Evolutionary conservation across 23 tunicate genomes (phyloP).

Genomic region (Aplidium turbinatum): DNA sequence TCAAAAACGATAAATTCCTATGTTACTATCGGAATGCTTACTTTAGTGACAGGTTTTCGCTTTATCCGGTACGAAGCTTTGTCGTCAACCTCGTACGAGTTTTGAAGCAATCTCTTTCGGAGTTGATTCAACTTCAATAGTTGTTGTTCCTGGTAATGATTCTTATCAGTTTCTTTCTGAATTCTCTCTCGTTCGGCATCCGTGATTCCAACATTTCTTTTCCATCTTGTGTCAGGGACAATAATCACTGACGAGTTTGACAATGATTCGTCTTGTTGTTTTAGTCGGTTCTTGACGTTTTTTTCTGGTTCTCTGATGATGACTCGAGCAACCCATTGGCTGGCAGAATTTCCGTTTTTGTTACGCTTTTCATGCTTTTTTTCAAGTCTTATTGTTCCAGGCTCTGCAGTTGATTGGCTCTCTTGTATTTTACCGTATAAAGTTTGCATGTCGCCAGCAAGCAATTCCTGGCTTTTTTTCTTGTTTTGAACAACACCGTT

Average conservation of each 20-base stretch:
- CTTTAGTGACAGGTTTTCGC: too few relatives aligned
- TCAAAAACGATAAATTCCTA: too few relatives aligned
- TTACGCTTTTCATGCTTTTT: slow-evolving; percentile 34
- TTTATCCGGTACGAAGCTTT: too few relatives aligned
- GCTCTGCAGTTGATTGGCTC: slow-evolving; percentile 5
- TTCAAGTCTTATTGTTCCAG: slow-evolving; percentile 53
- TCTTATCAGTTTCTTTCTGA: slow-evolving; percentile 36
- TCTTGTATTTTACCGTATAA: slow-evolving; percentile 34
- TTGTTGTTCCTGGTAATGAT: slow-evolving; percentile 20
- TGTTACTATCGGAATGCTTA: too few relatives aligned
- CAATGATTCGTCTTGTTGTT: slow-evolving; percentile 26
- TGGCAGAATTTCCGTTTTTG: slow-evolving; percentile 36
- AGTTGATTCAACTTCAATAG: slow-evolving; percentile 8
- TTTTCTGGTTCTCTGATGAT: slow-evolving; percentile 62
- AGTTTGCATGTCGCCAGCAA: slow-evolving; percentile 23
- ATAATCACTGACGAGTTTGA: slow-evolving; percentile 59
- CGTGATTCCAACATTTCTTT: slow-evolving; percentile 45
- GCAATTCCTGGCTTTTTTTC: background rate
- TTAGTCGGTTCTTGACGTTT: background rate
- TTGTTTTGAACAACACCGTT: slow-evolving; percentile 50
- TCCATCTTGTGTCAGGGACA: slow-evolving; percentile 48
- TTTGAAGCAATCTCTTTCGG: slow-evolving; percentile 1
- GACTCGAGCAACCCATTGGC: slow-evolving; percentile 94
- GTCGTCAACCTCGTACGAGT: background rate
- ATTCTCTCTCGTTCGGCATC: slow-evolving; percentile 52